Base-by-base conservation (phyloP, 2,888 invertebrate genomes). In the Drosophila infuscata region DNA sequence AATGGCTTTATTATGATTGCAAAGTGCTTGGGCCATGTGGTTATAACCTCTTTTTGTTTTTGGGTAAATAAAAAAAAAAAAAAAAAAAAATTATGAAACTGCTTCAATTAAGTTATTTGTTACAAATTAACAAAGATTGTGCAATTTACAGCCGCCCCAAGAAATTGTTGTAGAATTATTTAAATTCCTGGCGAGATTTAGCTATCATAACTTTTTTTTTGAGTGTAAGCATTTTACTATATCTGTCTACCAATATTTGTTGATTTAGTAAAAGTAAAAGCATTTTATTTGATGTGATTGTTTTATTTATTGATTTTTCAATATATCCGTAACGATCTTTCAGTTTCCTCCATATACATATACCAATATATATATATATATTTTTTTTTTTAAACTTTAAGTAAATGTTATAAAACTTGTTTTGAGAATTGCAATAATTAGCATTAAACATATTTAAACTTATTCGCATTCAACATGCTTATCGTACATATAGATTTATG, bases 351-450 rank as follows among this genome's bases (percentile, higher is more conserved):
- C 75, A 77, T 74, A 58, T 65, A 43, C 66, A 79, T 78, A 70
- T 82, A 81, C 62, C 41, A 36, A 25, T 25, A 25, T 25, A 25
- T 25, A 25, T 25, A 25, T 25, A 25, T 25, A 25, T 25, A 25
- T 25, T 25, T 25, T 25, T 25, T 25, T 25, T 36, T 36, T 36
- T 87, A 89, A 85, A 88, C 79, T 70, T 88, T 89, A 89, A 76
- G 88, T 86, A 89, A 89, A 89, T 88, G 81, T 88, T 85, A 86
- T 84, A 88, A 88, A 89, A 86, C 73, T 66, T 79, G 60, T 78
- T 63, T 79, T 86, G 87, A 87, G 87, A 87, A 89, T 88, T 89
- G 90, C 86, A 82, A 60, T 87, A 88, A 79, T 87, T 89, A 90
- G 70, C 70, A 83, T 86, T 89, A 85, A 74, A 85, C 79, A 74